Conservation (phyloP, 2,113 vertebrate genomes). For the Gorsachius goisagi region DNA sequence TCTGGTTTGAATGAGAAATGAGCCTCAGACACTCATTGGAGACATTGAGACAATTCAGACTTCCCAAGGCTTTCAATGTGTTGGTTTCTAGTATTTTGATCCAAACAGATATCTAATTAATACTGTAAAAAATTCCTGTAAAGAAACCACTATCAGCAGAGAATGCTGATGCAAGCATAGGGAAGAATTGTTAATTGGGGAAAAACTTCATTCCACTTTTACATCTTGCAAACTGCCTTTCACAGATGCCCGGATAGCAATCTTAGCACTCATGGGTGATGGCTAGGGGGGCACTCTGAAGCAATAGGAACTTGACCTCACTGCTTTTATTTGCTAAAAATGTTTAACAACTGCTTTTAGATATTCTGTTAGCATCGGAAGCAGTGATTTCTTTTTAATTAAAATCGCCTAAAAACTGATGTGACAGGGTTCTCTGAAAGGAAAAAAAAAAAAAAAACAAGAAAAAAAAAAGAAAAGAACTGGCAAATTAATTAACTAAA, state of each 20-base stretch:
- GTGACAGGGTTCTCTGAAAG: neutral
- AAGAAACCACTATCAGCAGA: neutral
- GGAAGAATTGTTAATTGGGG: neutral
- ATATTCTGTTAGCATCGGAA: neutral
- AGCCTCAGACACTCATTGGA: neutral
- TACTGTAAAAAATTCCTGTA: neutral
- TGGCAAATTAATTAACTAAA: constrained; percentile 70
- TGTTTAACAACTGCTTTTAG: constrained; percentile 15
- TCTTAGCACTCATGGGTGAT: neutral
- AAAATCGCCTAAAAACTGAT: constrained; percentile 34
- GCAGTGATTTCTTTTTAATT: constrained; percentile 26
- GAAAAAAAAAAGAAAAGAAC: neutral
- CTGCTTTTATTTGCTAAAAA: constrained; percentile 28
- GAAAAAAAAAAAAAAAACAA: neutral
- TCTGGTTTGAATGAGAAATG: neutral
- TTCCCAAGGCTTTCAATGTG: neutral
- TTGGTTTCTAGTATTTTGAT: neutral
- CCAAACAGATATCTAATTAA: constrained; percentile 10
- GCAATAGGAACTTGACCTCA: neutral
- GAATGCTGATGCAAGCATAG: neutral
- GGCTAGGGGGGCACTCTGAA: neutral
- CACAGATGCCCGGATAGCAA: neutral
- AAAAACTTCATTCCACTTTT: neutral
- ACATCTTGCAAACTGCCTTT: neutral
- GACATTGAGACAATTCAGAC: neutral